Conservation (phyloP, 2,888 invertebrate genomes). For the Idaea aversata region DNA sequence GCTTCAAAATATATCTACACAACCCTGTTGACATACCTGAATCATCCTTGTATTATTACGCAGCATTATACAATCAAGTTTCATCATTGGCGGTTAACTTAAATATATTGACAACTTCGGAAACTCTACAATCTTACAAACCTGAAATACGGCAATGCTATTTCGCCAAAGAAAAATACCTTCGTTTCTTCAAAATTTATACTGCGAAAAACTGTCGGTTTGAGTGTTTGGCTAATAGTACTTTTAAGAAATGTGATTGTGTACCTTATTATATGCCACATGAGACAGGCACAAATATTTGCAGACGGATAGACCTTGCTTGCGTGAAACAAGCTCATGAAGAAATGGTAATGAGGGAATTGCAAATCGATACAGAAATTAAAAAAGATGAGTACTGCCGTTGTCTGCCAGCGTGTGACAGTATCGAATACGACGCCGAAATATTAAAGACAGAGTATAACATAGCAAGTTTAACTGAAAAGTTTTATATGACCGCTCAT, state of each 20-base stretch:
- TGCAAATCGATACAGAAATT: too few species aligned
- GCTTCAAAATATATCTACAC: constrained; percentile 38
- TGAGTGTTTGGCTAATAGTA: constrained; percentile 35
- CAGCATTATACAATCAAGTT: constrained; percentile 25
- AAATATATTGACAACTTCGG: background rate
- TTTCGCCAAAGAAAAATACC: constrained; percentile 29
- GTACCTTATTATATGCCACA: constrained; percentile 14
- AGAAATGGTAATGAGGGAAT: too few species aligned
- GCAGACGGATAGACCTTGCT: too few species aligned
- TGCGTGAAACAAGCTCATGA: too few species aligned
- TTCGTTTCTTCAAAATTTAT: constrained; percentile 34
- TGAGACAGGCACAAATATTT: too few species aligned
- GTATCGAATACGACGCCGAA: too few species aligned
- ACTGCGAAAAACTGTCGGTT: constrained; percentile 34
- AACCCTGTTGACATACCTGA: constrained; percentile 37
- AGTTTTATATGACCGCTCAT: too few species aligned
- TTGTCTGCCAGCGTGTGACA: too few species aligned
- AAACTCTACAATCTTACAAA: background rate
- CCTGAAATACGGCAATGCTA: constrained; percentile 34
- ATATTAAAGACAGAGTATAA: too few species aligned
- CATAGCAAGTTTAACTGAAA: too few species aligned
- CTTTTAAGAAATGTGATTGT: constrained; percentile 21
- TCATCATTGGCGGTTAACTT: constrained; percentile 35
- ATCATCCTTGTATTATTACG: constrained; percentile 32
- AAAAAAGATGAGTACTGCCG: too few species aligned